Base-by-base conservation (phyloP, 2,888 invertebrate genomes). In the Cheilosia vulpina region DNA sequence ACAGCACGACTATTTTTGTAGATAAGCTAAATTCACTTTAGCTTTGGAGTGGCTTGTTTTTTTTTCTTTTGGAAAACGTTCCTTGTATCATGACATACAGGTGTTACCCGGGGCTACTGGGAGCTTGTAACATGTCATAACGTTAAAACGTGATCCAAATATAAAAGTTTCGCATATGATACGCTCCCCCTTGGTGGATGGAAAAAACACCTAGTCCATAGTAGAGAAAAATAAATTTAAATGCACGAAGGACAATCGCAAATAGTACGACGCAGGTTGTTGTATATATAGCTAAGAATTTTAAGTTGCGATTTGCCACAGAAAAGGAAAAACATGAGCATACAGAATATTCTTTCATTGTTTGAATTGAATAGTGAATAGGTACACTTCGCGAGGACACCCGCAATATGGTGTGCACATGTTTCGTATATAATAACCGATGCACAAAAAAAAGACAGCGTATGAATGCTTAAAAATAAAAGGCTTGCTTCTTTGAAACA, bases 121-220 rank as follows among this genome's bases (percentile, higher is more conserved):
- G 62, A 60, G 79, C 68, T 17, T 79, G 76, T 85, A 85, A 85
- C 81, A 85, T 81, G 85, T 81, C 81, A 85, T 85, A 85, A 77
- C 85, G 85, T 76, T 85, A 72, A 85, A 85, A 85, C 85, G 85
- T 85, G 85, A 76, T 85, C 38, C 72, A 81, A 81, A 85, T 85
- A 66, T 53, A 81, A 85, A 85, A 81, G 38, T 76, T 71, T 73
- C 13, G 68, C 41, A 62, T 47, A 81, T 58, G 72, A 78, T 75
- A 63, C 69, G 81, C 34, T 79, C 41, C 24, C 60, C 41, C 6
- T 38, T 43, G 41, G 41, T 43, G 53, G 11, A 72, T 47, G 53
- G 34, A 31, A 38, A 2, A 19, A 2, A 34, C 34, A 34, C 34
- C 34, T 38, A 57, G 62, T 69, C 63, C 50, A 63, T 55, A 45